Conservation (phyloP, 2,888 invertebrate species). For the Hyalella azteca region DNA sequence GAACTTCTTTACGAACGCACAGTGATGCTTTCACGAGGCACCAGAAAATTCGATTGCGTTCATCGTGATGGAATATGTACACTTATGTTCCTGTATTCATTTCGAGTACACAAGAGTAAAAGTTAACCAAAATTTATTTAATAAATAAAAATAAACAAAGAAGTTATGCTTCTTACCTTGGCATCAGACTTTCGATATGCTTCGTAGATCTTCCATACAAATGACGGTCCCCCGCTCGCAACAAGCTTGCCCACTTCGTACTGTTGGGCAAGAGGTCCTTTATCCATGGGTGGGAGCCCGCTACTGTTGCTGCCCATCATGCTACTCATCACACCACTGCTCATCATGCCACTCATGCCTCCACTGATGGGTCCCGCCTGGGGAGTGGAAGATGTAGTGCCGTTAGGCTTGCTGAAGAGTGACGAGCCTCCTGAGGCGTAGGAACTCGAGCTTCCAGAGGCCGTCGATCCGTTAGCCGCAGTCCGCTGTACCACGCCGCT, state of each 20-base stretch:
- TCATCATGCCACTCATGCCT: constrained; percentile 29
- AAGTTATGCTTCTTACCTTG: constrained; percentile 71
- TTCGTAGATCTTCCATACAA: constrained; percentile 90
- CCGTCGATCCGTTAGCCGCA: constrained; percentile 1
- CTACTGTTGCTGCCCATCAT: constrained; percentile 1
- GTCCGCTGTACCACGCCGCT: background rate
- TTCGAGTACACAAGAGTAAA: no score
- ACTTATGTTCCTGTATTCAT: no score
- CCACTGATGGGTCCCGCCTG: constrained; percentile 14
- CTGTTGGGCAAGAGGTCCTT: constrained; percentile 77
- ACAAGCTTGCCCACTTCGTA: constrained; percentile 85
- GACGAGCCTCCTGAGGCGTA: background rate
- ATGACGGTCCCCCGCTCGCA: constrained; percentile 83
- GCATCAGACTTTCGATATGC: constrained; percentile 86
- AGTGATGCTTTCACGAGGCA: no score
- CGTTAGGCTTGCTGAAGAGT: constrained; percentile 14
- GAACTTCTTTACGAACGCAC: no score
- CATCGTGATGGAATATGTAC: no score
- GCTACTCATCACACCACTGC: constrained; percentile 29
- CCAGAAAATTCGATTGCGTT: no score
- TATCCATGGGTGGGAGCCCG: background rate
- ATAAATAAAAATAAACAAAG: no score
- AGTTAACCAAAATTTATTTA: no score
- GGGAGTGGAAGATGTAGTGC: background rate
- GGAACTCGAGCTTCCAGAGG: background rate